A percentile compares a stretch with the other conserved stretches of the same genome.
Evolutionary conservation across 2,113 vertebrate genomes (phyloP).

Genomic region (Cyrtonyx montezumae): DNA sequence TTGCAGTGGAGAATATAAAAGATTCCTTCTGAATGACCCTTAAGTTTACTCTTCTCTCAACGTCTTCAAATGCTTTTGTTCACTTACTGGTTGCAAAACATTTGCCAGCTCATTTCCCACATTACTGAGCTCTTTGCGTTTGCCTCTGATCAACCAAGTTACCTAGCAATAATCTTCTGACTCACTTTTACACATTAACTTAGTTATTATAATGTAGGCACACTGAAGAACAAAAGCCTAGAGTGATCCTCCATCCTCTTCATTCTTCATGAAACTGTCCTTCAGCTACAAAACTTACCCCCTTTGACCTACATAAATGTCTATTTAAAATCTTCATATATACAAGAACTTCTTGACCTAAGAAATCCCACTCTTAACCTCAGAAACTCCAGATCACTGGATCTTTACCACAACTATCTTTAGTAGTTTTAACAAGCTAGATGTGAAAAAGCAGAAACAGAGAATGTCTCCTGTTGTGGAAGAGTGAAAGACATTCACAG

Average conservation of each 20-base stretch:
- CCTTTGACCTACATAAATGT: background rate
- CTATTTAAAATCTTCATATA: background rate
- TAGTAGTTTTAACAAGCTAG: background rate
- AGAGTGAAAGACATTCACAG: background rate
- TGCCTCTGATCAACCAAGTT: background rate
- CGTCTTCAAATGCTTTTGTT: background rate
- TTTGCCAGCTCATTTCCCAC: background rate
- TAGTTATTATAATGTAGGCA: background rate
- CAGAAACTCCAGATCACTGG: background rate
- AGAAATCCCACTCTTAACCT: background rate
- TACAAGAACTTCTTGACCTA: background rate
- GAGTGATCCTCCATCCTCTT: background rate
- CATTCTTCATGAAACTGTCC: background rate
- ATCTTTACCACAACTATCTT: background rate
- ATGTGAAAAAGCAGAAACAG: background rate
- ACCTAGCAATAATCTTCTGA: background rate
- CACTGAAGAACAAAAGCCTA: slow-evolving; percentile 8
- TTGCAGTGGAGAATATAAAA: background rate
- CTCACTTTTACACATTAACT: background rate
- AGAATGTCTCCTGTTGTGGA: background rate
- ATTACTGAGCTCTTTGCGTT: background rate
- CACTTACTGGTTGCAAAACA: background rate
- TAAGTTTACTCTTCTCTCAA: background rate
- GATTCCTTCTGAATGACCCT: background rate
- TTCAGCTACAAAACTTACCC: background rate